Percentiles rank a stretch among this genome's conserved stretches.
These are phyloP conservation scores for Rotaria magnacalcarata DNA, from an alignment of 2,888 invertebrate species.

Conservation along the genomic window DNA sequence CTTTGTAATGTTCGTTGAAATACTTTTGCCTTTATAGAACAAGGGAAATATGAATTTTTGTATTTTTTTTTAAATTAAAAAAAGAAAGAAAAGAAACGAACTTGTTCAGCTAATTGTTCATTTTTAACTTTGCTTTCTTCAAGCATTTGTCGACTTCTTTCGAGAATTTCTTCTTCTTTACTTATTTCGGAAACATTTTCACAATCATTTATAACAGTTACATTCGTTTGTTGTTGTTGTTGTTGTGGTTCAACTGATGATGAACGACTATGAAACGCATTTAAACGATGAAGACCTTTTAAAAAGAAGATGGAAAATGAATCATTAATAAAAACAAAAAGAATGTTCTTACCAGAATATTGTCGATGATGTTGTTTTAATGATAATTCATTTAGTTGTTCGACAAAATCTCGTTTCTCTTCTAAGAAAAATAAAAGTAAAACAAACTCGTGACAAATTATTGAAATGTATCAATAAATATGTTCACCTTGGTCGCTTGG, in stretches of 20 bases:
- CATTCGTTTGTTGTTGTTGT: neutral
- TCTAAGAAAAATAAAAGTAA: neutral
- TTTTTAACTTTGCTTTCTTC: conserved; percentile 31
- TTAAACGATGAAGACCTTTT: neutral
- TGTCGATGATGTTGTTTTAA: conserved; percentile 23
- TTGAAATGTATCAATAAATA: neutral
- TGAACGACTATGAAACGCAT: conserved; percentile 9
- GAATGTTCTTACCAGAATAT: neutral
- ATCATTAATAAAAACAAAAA: neutral
- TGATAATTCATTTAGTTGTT: conserved; percentile 35
- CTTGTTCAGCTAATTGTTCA: conserved; percentile 37
- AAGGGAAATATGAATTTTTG: neutral
- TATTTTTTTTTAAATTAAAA: no score
- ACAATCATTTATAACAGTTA: neutral
- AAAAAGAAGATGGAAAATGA: no score
- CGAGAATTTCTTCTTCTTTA: conserved; percentile 30
- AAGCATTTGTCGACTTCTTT: conserved; percentile 37
- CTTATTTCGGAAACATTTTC: neutral
- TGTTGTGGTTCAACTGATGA: neutral
- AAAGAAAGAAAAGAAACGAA: neutral
- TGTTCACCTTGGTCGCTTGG: neutral
- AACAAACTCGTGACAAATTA: no score
- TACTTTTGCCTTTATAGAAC: neutral
- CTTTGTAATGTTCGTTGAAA: conserved; percentile 32
- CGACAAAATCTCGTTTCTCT: conserved; percentile 3